A percentile compares a stretch with the other conserved stretches of the same genome.
phyloP scores from a whole-genome alignment of 2,888 invertebrate species.

The Hyposoter dolosus region DNA sequence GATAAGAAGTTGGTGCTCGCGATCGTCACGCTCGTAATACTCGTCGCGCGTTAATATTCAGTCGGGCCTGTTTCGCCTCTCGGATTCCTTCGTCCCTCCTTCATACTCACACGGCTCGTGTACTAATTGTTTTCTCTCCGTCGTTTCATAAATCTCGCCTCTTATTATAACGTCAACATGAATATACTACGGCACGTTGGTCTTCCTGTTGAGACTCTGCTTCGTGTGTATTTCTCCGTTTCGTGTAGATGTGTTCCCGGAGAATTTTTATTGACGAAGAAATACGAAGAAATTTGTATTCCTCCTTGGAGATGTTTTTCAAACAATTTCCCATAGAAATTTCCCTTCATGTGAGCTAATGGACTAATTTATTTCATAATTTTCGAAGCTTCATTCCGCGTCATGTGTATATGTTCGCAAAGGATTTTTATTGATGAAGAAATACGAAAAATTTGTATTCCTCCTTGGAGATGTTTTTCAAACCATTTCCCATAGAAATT shows the following conservation, averaged over 20 bases:
- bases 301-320: neutral
- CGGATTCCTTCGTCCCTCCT: constrained; percentile 11
- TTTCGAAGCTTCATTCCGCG: too few species aligned
- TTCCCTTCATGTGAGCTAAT: neutral
- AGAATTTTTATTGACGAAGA: neutral
- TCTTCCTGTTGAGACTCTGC: constrained; percentile 21
- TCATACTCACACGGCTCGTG: constrained; percentile 10
- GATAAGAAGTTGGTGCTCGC: constrained; percentile 49
- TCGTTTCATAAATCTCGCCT: constrained; percentile 66
- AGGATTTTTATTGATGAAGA: neutral
- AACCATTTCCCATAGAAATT: neutral
- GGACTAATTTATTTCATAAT: too few species aligned
- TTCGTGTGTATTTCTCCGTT: neutral
- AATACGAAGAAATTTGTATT: constrained; percentile 3
- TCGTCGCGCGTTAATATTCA: constrained; percentile 50
- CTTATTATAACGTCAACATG: constrained; percentile 67
- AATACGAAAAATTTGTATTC: constrained; percentile 2
- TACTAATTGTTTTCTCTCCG: constrained; percentile 67
- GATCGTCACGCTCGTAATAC: constrained; percentile 59
- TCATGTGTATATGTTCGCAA: neutral
- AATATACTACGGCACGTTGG: constrained; percentile 52
- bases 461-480: neutral
- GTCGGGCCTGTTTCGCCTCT: constrained; percentile 12
- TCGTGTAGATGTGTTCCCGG: neutral
- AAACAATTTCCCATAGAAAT: neutral